A percentile compares a stretch with the other conserved stretches of the same genome.
phyloP scores from a whole-genome alignment of 1,140 invertebrate species.

The Pachyrhynchus sulphureomaculatus region DNA sequence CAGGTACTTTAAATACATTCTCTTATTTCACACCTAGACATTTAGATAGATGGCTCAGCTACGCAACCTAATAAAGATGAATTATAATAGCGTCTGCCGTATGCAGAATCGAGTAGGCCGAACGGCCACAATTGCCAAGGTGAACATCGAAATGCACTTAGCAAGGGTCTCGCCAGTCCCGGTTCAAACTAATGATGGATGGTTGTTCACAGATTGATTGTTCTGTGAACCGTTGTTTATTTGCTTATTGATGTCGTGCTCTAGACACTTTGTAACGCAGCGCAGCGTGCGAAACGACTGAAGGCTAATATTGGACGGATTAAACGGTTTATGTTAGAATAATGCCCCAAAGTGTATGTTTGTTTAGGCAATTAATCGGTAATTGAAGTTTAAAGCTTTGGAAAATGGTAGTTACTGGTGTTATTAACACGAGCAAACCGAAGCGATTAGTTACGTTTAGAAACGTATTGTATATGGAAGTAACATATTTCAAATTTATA shows the following conservation, averaged over 20 bases:
- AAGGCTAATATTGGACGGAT: conserved; percentile 3
- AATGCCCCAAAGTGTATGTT: neutral
- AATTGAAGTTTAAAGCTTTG: neutral
- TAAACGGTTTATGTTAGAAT: neutral
- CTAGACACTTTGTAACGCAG: conserved; percentile 19
- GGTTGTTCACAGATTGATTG: conserved; percentile 26
- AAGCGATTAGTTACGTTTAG: too few relatives aligned
- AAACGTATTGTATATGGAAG: too few relatives aligned
- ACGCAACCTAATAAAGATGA: conserved; percentile 26
- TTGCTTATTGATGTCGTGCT: conserved; percentile 18
- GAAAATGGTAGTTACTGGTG: neutral
- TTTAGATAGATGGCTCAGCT: neutral
- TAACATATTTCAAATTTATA: too few relatives aligned
- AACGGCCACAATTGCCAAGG: conserved; percentile 18
- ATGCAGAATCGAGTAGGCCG: conserved; percentile 21
- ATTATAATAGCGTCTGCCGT: conserved; percentile 26
- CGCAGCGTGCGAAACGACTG: neutral
- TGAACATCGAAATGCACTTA: conserved; percentile 33
- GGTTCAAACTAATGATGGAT: conserved; percentile 26
- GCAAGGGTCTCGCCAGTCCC: neutral
- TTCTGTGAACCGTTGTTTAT: conserved; percentile 15
- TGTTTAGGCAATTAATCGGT: neutral
- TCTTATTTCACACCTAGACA: neutral
- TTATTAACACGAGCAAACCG: too few relatives aligned
- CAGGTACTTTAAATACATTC: neutral